Evolutionary conservation across 1,140 invertebrate genomes (phyloP).

Genomic region (Zaprionus lachaisei): DNA sequence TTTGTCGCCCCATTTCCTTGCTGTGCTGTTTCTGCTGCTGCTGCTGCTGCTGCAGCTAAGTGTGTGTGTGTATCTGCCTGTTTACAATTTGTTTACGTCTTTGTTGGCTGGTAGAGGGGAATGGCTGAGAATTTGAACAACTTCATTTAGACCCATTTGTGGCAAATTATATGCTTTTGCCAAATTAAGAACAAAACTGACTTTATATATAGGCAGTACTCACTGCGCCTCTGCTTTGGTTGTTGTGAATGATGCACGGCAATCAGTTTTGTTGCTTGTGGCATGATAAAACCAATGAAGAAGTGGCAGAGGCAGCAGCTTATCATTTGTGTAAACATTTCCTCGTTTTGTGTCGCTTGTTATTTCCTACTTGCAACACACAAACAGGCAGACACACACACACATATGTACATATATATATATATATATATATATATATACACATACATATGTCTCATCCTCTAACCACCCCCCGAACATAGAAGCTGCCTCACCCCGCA

Average conservation of each 20-base stretch:
- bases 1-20: slow-evolving; percentile 20
- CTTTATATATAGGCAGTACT: slow-evolving; percentile 32
- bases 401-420: neutral
- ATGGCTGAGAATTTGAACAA: slow-evolving; percentile 3
- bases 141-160: slow-evolving; percentile 6
- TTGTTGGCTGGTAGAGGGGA: neutral
- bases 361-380: neutral
- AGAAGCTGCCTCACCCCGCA: neutral
- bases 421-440: no score
- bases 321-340: neutral
- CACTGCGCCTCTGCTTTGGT: slow-evolving; percentile 15
- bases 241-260: slow-evolving; percentile 48
- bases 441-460: neutral
- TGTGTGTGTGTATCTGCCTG: slow-evolving; percentile 6
- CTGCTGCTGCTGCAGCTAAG: neutral
- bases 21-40: neutral
- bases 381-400: neutral
- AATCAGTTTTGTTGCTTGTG: neutral
- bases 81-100: slow-evolving; percentile 32
- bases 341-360: neutral
- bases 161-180: no score
- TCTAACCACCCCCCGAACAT: neutral
- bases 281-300: neutral
- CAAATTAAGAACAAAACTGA: no score
- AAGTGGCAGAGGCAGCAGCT: neutral